Base-by-base conservation (phyloP, 1,140 invertebrate genomes). In the Pseudomyrmex gracilis region DNA sequence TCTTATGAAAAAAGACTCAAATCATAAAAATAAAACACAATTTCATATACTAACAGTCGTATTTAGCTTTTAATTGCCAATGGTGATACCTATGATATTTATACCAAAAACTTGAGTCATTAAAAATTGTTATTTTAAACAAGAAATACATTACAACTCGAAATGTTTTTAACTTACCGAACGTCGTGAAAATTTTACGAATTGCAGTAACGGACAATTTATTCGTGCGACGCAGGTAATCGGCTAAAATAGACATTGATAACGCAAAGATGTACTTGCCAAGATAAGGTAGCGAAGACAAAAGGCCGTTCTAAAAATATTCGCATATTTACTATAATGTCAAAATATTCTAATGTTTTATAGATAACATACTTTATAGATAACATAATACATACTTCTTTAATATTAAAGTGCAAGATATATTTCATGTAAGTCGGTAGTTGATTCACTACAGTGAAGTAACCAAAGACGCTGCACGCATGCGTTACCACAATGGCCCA, bases 401-500 rank as follows among this genome's bases (percentile, higher is more conserved):
- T 97, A 85, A 99, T 98, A 90, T 98, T 96, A 90, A 97, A 98
- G 87, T 97, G 95, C 9, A 99, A 95, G 70, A 99, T 97, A 90
- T 97, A 96, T 90, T 98, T 97, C 96, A 99, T 97, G 93, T 98
- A 99, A 0, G 97, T 98, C 9, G 99, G 99, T 74, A 99, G 95
- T 91, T 98, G 97, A 92, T 98, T 98, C 68, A 99, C 96, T 60
- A 99, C 96, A 3, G 98, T 99, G 94, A 99, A 99, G 94, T 98
- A 99, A 0, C 98, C 97, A 95, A 98, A 99, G 82, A 99, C 98
- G 83, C 98, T 98, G 73, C 97, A 96, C 51, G 96, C 97, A 92
- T 99, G 98, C 0, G 97, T 98, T 20, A 98, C 93, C 71, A 99
- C 96, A 90, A 99, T 98, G 2, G 98, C 98, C 98, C 98, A 99